phyloP scores from a whole-genome alignment of 2,113 vertebrate genomes.

The Albula goreensis region DNA sequence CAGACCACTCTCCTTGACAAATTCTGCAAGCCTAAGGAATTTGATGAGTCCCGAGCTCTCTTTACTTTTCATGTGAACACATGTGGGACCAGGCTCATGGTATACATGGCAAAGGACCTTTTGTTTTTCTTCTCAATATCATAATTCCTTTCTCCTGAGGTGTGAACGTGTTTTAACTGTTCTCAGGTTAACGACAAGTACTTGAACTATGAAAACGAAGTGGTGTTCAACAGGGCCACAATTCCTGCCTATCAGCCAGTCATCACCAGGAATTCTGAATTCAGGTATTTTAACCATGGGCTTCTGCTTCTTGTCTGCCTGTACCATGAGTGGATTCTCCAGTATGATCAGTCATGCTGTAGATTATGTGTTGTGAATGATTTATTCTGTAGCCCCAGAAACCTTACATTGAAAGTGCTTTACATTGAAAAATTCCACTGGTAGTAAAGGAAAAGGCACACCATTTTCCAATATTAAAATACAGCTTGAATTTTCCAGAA shows the following conservation, averaged over 20 bases:
- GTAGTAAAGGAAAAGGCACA: neutral
- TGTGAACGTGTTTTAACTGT: neutral
- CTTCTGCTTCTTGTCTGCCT: neutral
- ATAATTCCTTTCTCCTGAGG: neutral
- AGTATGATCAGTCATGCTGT: neutral
- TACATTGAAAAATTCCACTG: neutral
- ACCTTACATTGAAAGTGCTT: neutral
- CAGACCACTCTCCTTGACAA: slow-evolving; percentile 57
- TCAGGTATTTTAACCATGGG: slow-evolving; percentile 47
- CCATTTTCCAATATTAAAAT: neutral
- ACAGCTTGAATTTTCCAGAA: too few species aligned
- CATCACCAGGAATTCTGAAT: slow-evolving; percentile 56
- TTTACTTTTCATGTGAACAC: slow-evolving; percentile 59
- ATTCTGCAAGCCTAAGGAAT: slow-evolving; percentile 55
- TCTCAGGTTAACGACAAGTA: slow-evolving; percentile 46
- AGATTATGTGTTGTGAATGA: neutral
- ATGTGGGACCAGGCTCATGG: slow-evolving; percentile 62
- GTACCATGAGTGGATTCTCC: neutral
- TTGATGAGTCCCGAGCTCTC: slow-evolving; percentile 44
- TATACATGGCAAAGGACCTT: neutral
- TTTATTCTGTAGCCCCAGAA: neutral
- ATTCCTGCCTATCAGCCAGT: slow-evolving; percentile 43
- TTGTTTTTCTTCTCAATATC: neutral
- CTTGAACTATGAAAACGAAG: slow-evolving; percentile 59
- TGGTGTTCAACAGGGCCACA: slow-evolving; percentile 46